Evolutionary conservation across 2,113 vertebrate genomes (phyloP).

Genomic region (Sardina pilchardus): DNA sequence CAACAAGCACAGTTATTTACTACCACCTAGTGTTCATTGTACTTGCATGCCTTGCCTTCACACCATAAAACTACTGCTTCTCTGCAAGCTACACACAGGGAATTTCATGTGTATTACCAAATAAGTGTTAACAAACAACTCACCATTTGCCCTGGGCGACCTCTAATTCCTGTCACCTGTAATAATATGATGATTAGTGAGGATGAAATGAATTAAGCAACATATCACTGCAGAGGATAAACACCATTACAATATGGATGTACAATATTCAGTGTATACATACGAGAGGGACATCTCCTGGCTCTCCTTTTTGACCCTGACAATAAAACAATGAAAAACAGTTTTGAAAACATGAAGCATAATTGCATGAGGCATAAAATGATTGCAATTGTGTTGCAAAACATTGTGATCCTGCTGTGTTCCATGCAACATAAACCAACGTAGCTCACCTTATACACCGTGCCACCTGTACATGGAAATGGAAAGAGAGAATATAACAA

Average conservation of each 20-base stretch:
- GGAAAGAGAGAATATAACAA: neutral
- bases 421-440: neutral
- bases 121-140: slow-evolving; percentile 64
- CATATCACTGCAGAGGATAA: neutral
- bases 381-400: neutral
- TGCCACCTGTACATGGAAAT: neutral
- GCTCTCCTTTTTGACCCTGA: slow-evolving; percentile 96
- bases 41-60: neutral
- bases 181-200: slow-evolving; percentile 1
- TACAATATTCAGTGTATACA: slow-evolving; percentile 55
- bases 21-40: slow-evolving; percentile 68
- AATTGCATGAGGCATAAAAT: too few relatives aligned
- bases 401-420: neutral
- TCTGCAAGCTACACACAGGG: neutral
- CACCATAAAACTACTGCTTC: neutral
- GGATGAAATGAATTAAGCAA: neutral
- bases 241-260: neutral
- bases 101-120: neutral
- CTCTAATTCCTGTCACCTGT: slow-evolving; percentile 88
- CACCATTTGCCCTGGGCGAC: slow-evolving; percentile 87
- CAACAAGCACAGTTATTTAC: slow-evolving; percentile 46
- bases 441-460: neutral
- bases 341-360: neutral
- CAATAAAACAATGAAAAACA: slow-evolving; percentile 21
- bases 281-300: slow-evolving; percentile 90